Evolutionary conservation across 2,797 vertebrate genomes (phyloP).

Genomic region (Oceanodroma leucorhoa): DNA sequence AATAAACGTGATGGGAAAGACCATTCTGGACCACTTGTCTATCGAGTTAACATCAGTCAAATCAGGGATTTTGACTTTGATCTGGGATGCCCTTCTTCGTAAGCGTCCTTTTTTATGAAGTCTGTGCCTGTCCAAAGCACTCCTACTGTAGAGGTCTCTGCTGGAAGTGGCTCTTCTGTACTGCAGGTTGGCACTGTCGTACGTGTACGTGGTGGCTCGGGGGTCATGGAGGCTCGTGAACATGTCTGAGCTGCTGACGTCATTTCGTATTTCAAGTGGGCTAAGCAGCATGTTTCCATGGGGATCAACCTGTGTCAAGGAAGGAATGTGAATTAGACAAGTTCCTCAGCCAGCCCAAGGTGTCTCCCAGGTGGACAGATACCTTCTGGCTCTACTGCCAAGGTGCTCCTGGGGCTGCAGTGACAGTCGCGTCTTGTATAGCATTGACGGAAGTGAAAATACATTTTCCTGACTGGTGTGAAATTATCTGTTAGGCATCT

Average conservation of each 20-base stretch:
- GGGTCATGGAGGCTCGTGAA: constrained; percentile 78
- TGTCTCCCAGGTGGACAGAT: not conserved
- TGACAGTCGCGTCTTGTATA: not conserved
- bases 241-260: constrained; percentile 81
- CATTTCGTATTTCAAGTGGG: constrained; percentile 81
- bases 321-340: constrained; percentile 43
- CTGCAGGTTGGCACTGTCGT: constrained; percentile 89
- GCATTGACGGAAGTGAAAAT: not conserved
- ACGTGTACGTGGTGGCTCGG: constrained; percentile 80
- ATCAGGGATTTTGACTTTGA: constrained; percentile 95
- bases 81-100: constrained; percentile 87
- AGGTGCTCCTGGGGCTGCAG: not conserved
- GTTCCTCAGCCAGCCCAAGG: not conserved
- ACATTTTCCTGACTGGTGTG: not conserved
- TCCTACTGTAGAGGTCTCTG: constrained; percentile 84
- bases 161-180: constrained; percentile 86
- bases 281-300: constrained; percentile 89
- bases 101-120: constrained; percentile 84
- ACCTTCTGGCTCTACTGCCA: not conserved
- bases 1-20: constrained; percentile 91
- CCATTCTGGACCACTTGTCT: constrained; percentile 95
- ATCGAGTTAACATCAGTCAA: constrained; percentile 94
- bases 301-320: constrained; percentile 82
- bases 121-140: constrained; percentile 80
- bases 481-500: not conserved